Base-by-base conservation (phyloP, 2,797 vertebrate genomes). In the Macropodus opercularis region DNA sequence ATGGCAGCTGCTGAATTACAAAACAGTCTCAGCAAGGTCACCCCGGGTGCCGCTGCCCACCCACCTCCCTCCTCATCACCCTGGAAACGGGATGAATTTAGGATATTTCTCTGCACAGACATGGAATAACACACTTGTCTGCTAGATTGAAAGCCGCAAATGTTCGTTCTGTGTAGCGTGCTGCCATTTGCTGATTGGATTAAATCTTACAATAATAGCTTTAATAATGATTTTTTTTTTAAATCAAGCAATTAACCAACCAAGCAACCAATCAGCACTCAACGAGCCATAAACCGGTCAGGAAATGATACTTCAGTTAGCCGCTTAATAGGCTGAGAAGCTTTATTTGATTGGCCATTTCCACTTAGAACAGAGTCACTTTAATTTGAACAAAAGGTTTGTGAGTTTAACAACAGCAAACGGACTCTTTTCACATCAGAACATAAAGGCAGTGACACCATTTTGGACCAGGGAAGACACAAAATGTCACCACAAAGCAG, bases 331-430 rank as follows among this genome's bases (percentile, higher is more conserved):
- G 66, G 70, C 79, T 68, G 73, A 72, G 68, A 86, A 79, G 84
- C 85, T 91, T 90, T 91, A 90, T 89, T 90, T 76, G 65, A 80
- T 82, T 67, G 52, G 70, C 68, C 47, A 53, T 82, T 85, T 86
- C 77, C 84, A 88, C 83, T 84, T 83, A 87, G 63, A 85, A 89
- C 79, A 89, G 74, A 86, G 72, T 84, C 72, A 85, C 60, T 77
- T 81, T 71, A 53, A 74, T 79, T 77, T 77, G 70, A 83, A 76
- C 64, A 61, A 73, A 77, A 39, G 75, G 69, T 47, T 62, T 83
- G 80, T 39, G 50, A 79, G 69, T 77, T 88, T 86, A 73, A 90
- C 88, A 87, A 89, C 85, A 86, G 81, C 87, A 81, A 85, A 80
- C 23, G 29, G 77, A 82, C 79, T 77, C 56, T 63, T 74, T 65